Percentiles rank a stretch among this genome's conserved stretches.
These are phyloP conservation scores for Sminthurides aquaticus DNA, from an alignment of 2,888 invertebrate species.

Conservation along the genomic window DNA sequence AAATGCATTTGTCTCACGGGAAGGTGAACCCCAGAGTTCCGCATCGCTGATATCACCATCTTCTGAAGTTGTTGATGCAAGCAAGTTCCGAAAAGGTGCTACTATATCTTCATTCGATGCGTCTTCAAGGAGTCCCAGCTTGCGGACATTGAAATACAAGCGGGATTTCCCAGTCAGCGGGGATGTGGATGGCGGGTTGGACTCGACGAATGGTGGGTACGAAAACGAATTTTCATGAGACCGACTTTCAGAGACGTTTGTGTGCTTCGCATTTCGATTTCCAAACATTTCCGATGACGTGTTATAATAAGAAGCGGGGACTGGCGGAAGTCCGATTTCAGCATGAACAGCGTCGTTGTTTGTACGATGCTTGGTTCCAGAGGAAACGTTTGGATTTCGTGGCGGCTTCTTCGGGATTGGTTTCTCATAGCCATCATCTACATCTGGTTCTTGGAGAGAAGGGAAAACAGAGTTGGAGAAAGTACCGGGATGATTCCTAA, in stretches of 20 bases:
- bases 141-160: slow-evolving; percentile 1
- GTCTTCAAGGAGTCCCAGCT: slow-evolving; percentile 2
- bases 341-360: neutral
- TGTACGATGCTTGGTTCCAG: neutral
- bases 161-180: neutral
- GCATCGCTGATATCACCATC: slow-evolving; percentile 19
- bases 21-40: no score
- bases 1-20: no score
- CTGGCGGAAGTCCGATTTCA: slow-evolving; percentile 17
- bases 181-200: neutral
- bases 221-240: neutral
- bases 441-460: neutral
- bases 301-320: slow-evolving; percentile 27
- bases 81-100: slow-evolving; percentile 18
- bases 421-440: slow-evolving; percentile 39
- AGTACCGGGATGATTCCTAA: slow-evolving; percentile 23
- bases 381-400: slow-evolving; percentile 17
- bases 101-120: neutral
- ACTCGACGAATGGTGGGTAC: neutral
- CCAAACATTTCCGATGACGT: slow-evolving; percentile 6
- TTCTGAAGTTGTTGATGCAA: slow-evolving; percentile 24
- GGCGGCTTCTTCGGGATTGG: slow-evolving; percentile 36
- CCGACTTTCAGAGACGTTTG: neutral
- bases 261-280: neutral
- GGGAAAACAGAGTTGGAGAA: neutral